Percentiles rank a stretch among this genome's conserved stretches.
phyloP scores from a whole-genome alignment of 2,113 vertebrate genomes.

The Lethenteron reissneri region DNA sequence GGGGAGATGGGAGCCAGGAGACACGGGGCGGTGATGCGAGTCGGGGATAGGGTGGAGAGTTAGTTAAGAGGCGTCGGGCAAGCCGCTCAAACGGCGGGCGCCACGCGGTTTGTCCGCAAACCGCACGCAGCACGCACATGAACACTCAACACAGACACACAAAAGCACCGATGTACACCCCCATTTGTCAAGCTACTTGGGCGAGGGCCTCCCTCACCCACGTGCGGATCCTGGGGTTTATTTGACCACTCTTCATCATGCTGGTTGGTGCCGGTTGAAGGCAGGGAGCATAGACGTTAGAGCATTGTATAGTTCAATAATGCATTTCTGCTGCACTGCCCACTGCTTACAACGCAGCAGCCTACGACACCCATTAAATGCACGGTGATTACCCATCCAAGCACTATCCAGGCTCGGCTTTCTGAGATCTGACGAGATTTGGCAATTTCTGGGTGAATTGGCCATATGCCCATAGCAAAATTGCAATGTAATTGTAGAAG shows the following conservation, averaged over 20 bases:
- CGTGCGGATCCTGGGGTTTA: background rate
- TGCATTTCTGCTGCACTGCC: background rate
- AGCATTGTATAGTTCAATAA: background rate
- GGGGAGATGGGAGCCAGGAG: background rate
- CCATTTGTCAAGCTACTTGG: background rate
- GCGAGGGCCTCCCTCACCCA: background rate
- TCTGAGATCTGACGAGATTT: too few species aligned
- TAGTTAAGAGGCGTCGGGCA: background rate
- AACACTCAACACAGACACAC: background rate
- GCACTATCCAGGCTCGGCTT: too few species aligned
- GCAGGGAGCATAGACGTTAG: background rate
- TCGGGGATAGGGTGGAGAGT: constrained; percentile 2
- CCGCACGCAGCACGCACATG: background rate
- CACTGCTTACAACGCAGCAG: background rate
- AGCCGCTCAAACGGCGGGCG: background rate
- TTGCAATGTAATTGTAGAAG: too few species aligned
- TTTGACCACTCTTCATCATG: background rate
- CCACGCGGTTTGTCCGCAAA: background rate
- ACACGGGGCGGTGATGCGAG: background rate
- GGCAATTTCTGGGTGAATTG: too few species aligned
- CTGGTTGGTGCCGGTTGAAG: background rate
- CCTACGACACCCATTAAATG: background rate
- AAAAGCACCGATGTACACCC: background rate
- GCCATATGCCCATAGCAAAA: too few species aligned
- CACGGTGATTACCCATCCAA: background rate